These are phyloP conservation scores for Gymnothorax javanicus DNA, from an alignment of 2,797 vertebrate genomes.

Conservation along the genomic window DNA sequence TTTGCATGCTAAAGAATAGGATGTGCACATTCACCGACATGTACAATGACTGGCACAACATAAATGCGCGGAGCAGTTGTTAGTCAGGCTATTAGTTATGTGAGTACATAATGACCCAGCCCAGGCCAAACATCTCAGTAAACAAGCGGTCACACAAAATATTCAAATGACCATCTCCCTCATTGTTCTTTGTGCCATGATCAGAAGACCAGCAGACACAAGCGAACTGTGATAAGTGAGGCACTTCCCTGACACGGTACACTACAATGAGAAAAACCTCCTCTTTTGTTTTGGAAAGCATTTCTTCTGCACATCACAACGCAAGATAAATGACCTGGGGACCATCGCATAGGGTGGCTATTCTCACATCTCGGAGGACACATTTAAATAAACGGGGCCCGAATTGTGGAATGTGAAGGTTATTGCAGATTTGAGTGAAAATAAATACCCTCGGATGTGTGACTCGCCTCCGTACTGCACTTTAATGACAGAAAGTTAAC, in stretches of 20 bases:
- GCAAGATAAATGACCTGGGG: constrained; percentile 45
- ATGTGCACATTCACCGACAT: too few species aligned
- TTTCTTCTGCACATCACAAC: constrained; percentile 40
- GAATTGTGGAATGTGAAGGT: constrained; percentile 35
- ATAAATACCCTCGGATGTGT: constrained; percentile 38
- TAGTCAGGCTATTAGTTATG: too few species aligned
- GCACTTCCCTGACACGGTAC: constrained; percentile 1
- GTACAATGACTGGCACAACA: too few species aligned
- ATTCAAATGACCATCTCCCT: too few species aligned
- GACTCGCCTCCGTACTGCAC: constrained; percentile 29
- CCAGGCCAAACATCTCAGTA: too few species aligned
- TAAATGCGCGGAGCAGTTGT: too few species aligned
- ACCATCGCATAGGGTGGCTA: constrained; percentile 42
- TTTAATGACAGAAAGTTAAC: constrained; percentile 40
- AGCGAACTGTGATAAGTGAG: too few species aligned
- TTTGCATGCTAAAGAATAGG: too few species aligned
- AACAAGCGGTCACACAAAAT: too few species aligned
- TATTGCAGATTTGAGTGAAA: constrained; percentile 38
- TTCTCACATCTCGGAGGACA: constrained; percentile 29
- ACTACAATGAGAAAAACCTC: constrained; percentile 37
- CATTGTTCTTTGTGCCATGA: too few species aligned
- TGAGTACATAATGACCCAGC: too few species aligned
- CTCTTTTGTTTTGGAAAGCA: constrained; percentile 23
- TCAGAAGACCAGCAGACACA: too few species aligned
- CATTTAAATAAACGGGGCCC: constrained; percentile 30